A percentile compares a stretch with the other conserved stretches of the same genome.
Evolutionary conservation across 2,888 invertebrate species (phyloP).

Genomic region (Sepiola atlantica): DNA sequence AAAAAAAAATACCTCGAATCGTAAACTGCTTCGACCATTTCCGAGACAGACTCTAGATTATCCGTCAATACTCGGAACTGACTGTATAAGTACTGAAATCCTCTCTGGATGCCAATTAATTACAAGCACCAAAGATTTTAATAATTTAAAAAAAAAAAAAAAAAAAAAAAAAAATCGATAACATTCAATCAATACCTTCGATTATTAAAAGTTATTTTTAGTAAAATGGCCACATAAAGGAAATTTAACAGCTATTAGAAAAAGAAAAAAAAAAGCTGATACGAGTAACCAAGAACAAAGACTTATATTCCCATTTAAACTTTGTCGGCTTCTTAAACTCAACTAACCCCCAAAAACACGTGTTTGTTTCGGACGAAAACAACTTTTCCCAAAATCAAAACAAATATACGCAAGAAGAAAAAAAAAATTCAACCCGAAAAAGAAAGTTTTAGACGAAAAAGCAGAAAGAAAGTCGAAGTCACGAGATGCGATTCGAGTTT

Average conservation of each 20-base stretch:
- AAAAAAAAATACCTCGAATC: too few relatives aligned
- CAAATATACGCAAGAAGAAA: background rate
- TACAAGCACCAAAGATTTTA: background rate
- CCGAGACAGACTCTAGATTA: too few relatives aligned
- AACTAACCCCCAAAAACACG: background rate
- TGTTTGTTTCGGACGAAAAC: conserved; percentile 20
- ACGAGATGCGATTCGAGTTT: background rate
- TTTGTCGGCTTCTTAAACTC: background rate
- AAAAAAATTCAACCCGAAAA: conserved; percentile 7
- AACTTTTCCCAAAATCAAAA: background rate
- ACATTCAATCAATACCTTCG: background rate
- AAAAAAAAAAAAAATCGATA: background rate
- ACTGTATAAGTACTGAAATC: too few relatives aligned
- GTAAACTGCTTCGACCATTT: too few relatives aligned
- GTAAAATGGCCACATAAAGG: background rate
- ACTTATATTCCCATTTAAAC: background rate
- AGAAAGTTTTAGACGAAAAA: background rate
- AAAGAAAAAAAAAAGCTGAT: background rate
- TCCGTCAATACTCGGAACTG: too few relatives aligned
- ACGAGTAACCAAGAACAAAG: background rate
- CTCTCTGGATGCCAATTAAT: too few relatives aligned
- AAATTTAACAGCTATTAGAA: too few relatives aligned
- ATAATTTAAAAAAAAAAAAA: background rate
- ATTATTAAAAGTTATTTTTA: background rate
- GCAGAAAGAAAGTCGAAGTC: background rate